Percentiles rank a stretch among this genome's conserved stretches.
phyloP scores from a whole-genome alignment of 2,888 invertebrate species.

The Gymnoscelis rufifasciata region DNA sequence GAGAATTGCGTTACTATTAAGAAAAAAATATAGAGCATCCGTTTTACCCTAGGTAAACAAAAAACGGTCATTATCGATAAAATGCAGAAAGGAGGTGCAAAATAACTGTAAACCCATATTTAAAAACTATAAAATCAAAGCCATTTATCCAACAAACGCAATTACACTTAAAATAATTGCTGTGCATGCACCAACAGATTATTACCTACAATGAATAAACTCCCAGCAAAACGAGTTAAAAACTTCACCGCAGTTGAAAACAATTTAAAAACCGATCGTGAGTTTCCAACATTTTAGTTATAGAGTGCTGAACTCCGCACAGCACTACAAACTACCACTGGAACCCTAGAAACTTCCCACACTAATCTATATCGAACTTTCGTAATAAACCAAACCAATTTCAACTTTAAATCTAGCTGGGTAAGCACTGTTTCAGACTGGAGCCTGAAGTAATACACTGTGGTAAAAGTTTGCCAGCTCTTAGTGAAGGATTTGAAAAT shows the following conservation, averaged over 20 bases:
- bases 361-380: conserved; percentile 58
- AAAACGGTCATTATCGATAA: no score
- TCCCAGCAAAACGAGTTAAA: conserved; percentile 12
- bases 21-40: no score
- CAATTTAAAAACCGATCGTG: conserved; percentile 44
- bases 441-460: conserved; percentile 13
- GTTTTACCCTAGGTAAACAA: no score
- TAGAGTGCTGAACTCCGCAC: conserved; percentile 45
- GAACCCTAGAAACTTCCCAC: conserved; percentile 37
- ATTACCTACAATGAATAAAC: not conserved
- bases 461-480: conserved; percentile 21
- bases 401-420: conserved; percentile 39
- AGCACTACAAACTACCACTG: conserved; percentile 53
- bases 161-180: no score
- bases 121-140: no score
- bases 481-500: conserved; percentile 23
- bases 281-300: conserved; percentile 54
- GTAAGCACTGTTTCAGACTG: conserved; percentile 34
- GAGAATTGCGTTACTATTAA: no score
- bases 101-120: no score
- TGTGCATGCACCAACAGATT: not conserved
- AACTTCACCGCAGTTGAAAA: conserved; percentile 25
- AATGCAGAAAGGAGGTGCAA: no score
- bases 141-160: no score
- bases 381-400: conserved; percentile 46